Evolutionary conservation across 2,113 vertebrate genomes (phyloP).

Genomic region (Orientallactaga bullata): DNA sequence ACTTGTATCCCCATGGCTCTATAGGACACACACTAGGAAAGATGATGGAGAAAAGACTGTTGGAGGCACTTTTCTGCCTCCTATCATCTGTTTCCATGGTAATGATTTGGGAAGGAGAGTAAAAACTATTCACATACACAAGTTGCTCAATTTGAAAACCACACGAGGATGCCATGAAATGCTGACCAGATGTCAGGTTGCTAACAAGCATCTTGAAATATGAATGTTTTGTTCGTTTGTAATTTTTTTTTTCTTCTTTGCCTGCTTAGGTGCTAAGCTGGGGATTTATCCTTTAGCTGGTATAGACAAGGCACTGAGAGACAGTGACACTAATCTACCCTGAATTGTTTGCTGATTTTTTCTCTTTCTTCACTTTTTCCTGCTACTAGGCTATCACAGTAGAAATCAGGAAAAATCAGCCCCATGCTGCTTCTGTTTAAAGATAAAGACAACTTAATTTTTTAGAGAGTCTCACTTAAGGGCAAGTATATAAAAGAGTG

Average conservation of each 20-base stretch:
- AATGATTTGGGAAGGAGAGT: constrained; percentile 39
- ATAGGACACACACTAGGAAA: neutral
- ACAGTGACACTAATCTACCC: neutral
- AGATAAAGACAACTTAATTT: constrained; percentile 69
- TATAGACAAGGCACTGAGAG: neutral
- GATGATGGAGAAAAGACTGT: neutral
- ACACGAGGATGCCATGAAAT: constrained; percentile 2
- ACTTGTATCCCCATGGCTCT: neutral
- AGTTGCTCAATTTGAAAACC: constrained; percentile 49
- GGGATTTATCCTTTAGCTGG: neutral
- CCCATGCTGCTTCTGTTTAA: constrained; percentile 47
- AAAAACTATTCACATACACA: neutral
- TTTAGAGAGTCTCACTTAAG: constrained; percentile 50
- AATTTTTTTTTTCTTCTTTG: neutral
- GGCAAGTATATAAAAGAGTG: constrained; percentile 51
- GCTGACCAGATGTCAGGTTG: constrained; percentile 9
- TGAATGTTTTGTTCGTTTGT: neutral
- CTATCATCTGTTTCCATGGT: constrained; percentile 8
- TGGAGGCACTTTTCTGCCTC: neutral
- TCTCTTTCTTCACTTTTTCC: neutral
- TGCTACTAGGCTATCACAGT: neutral
- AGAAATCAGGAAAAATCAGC: constrained; percentile 55
- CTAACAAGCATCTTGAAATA: neutral
- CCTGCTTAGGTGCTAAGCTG: neutral
- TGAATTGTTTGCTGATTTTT: neutral